Percentiles rank a stretch among this genome's conserved stretches.
phyloP scores from a whole-genome alignment of 1,140 invertebrate genomes.

The Pteromalus puparum region DNA sequence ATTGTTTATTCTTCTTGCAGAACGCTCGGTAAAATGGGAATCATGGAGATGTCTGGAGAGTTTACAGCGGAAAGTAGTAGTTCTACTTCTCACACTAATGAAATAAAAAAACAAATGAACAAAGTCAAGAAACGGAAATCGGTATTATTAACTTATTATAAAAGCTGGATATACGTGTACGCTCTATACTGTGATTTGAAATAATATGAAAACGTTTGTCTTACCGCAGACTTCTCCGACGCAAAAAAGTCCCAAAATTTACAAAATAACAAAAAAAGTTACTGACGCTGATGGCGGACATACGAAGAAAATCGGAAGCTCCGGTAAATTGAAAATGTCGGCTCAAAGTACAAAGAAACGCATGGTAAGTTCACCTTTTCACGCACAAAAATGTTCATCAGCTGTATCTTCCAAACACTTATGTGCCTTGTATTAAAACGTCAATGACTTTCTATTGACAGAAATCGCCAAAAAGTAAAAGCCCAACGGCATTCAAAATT shows the following conservation, averaged over 20 bases:
- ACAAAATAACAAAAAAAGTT: neutral
- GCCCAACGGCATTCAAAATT: neutral
- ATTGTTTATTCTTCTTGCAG: too few relatives aligned
- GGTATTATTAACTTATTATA: neutral
- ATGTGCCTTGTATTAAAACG: neutral
- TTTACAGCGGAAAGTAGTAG: neutral
- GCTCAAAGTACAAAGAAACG: neutral
- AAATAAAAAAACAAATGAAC: conserved; percentile 1
- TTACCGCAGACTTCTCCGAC: neutral
- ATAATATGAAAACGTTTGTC: neutral
- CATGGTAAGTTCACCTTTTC: neutral
- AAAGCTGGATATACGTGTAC: neutral
- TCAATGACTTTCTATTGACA: neutral
- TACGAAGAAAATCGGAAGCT: neutral
- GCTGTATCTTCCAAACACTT: neutral
- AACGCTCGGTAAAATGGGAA: neutral
- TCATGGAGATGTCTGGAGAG: neutral
- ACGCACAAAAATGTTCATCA: neutral
- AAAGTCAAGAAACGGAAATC: conserved; percentile 11
- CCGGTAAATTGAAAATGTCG: neutral
- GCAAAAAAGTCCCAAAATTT: conserved; percentile 20
- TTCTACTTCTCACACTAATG: neutral
- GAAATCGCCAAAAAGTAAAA: conserved; percentile 11
- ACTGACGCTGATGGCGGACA: neutral
- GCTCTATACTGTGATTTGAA: neutral